Percentiles rank a stretch among this genome's conserved stretches.
phyloP scores from a whole-genome alignment of 1,140 invertebrate genomes.

The Aplysia californica region DNA sequence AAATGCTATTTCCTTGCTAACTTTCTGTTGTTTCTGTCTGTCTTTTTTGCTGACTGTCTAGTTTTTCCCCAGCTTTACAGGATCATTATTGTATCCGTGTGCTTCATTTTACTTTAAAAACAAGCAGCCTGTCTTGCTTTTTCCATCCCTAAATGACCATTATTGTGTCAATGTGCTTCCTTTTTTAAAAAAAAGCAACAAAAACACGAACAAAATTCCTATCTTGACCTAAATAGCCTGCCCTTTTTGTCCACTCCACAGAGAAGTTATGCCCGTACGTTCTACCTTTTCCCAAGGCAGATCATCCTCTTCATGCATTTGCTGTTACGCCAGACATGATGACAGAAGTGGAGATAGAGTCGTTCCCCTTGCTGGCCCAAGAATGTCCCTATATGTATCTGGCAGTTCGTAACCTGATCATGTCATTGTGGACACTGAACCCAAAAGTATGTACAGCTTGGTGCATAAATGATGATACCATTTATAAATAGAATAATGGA shows the following conservation, averaged over 20 bases:
- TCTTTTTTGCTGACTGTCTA: too few relatives aligned
- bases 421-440: slow-evolving; percentile 69
- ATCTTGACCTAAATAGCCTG: too few relatives aligned
- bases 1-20: too few relatives aligned
- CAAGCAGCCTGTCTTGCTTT: too few relatives aligned
- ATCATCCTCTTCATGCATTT: slow-evolving; percentile 57
- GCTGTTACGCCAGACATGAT: slow-evolving; percentile 67
- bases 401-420: slow-evolving; percentile 68
- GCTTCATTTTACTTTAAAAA: too few relatives aligned
- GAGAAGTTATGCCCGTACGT: slow-evolving; percentile 34
- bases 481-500: not conserved
- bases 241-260: not conserved
- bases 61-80: too few relatives aligned
- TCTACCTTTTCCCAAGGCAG: slow-evolving; percentile 62
- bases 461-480: not conserved
- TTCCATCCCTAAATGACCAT: too few relatives aligned
- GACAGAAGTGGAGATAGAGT: slow-evolving; percentile 63
- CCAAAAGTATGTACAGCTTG: slow-evolving; percentile 66
- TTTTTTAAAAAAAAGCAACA: too few relatives aligned
- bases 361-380: slow-evolving; percentile 62
- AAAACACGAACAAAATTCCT: too few relatives aligned
- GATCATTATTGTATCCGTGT: too few relatives aligned
- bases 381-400: slow-evolving; percentile 66
- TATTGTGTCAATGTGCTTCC: too few relatives aligned
- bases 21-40: too few relatives aligned